Percentiles rank a stretch among this genome's conserved stretches.
phyloP scores from a whole-genome alignment of 1,140 invertebrate genomes.

The Lepidurus couesii region DNA sequence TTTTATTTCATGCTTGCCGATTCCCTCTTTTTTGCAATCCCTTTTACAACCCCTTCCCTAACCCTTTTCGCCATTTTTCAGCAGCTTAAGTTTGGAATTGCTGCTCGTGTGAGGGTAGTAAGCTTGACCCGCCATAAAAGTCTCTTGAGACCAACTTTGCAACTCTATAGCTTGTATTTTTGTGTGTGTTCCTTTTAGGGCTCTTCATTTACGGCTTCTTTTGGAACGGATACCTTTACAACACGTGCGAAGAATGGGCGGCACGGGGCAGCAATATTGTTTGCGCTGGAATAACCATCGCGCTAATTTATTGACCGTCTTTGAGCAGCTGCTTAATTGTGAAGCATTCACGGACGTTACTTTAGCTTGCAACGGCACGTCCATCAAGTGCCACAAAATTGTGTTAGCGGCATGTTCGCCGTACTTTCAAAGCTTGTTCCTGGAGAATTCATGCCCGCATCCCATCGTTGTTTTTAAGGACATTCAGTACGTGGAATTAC shows the following conservation, averaged over 20 bases:
- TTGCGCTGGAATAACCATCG: constrained; percentile 48
- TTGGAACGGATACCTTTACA: neutral
- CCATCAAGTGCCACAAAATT: constrained; percentile 46
- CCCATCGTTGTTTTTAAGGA: constrained; percentile 42
- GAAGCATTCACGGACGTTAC: constrained; percentile 46
- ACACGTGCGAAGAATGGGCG: constrained; percentile 17
- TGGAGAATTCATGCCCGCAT: constrained; percentile 42
- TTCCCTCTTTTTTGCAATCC: neutral
- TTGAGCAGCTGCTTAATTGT: constrained; percentile 43
- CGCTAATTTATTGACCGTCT: constrained; percentile 44
- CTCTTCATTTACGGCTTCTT: neutral
- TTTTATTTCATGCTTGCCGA: too few relatives aligned
- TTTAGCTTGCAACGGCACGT: constrained; percentile 45
- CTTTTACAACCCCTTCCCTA: neutral
- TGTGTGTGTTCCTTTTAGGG: neutral
- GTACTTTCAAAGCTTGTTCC: constrained; percentile 46
- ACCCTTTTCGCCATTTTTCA: constrained; percentile 1
- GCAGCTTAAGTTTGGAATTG: neutral
- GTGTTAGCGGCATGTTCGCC: constrained; percentile 46
- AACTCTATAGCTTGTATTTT: neutral
- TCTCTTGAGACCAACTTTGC: neutral
- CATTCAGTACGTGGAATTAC: constrained; percentile 34
- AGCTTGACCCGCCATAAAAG: neutral
- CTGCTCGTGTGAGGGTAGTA: neutral
- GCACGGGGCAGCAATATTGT: constrained; percentile 44